Evolutionary conservation across 2,113 vertebrate genomes (phyloP).

Genomic region (Gymnobelideus leadbeateri): DNA sequence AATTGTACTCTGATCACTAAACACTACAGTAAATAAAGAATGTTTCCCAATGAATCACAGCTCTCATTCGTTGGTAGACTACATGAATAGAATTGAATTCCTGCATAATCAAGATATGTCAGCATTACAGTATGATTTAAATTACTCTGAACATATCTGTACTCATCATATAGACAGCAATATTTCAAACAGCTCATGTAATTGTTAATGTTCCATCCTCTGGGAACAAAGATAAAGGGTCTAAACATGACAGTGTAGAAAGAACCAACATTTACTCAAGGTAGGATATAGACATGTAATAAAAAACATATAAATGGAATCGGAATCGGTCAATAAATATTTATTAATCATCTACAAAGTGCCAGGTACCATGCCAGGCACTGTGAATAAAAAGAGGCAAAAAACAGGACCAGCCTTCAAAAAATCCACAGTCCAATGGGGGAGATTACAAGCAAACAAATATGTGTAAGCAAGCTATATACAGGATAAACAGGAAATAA

Average conservation of each 20-base stretch:
- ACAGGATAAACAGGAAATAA: not conserved
- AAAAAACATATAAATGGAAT: slow-evolving; percentile 53
- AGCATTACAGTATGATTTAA: slow-evolving; percentile 63
- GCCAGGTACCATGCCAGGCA: not conserved
- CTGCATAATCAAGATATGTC: slow-evolving; percentile 67
- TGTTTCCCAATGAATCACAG: not conserved
- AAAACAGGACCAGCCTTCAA: not conserved
- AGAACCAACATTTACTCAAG: slow-evolving; percentile 55
- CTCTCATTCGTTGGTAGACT: not conserved
- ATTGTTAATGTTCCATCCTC: slow-evolving; percentile 61
- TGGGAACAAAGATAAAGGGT: slow-evolving; percentile 57
- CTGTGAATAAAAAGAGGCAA: not conserved
- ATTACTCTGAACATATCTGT: slow-evolving; percentile 66
- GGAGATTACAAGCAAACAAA: not conserved
- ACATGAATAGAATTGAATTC: slow-evolving; percentile 49
- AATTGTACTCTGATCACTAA: not conserved
- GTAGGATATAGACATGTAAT: slow-evolving; percentile 62
- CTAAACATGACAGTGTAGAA: slow-evolving; percentile 50
- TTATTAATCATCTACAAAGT: not conserved
- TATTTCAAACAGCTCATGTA: slow-evolving; percentile 59
- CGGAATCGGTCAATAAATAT: not conserved
- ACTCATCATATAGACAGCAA: slow-evolving; percentile 36
- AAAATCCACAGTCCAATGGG: not conserved
- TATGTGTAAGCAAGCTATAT: not conserved
- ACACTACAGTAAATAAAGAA: not conserved